These are phyloP conservation scores for Xanthorhoe designata DNA, from an alignment of 2,888 invertebrate genomes.

Conservation along the genomic window DNA sequence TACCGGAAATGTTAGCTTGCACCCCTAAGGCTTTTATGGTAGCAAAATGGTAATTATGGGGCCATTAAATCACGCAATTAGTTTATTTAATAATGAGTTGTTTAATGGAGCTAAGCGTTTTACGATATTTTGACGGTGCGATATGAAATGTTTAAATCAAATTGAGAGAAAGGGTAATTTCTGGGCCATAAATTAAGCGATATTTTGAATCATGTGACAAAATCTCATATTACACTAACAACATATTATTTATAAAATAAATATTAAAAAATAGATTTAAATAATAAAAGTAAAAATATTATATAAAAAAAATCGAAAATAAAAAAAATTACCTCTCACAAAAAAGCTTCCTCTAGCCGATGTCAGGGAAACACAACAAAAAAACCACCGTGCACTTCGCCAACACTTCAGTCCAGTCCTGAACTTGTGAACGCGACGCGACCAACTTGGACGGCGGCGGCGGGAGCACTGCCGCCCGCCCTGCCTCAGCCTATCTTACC, in stretches of 20 bases:
- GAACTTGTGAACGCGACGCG: conserved; percentile 58
- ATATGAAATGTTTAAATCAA: background rate
- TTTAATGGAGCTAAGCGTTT: conserved; percentile 7
- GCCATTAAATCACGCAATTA: conserved; percentile 12
- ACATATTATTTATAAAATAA: background rate
- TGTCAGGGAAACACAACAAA: conserved; percentile 33
- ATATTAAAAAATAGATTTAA: background rate
- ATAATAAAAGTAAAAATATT: background rate
- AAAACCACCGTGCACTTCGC: conserved; percentile 59
- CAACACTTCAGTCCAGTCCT: conserved; percentile 52
- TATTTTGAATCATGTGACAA: background rate
- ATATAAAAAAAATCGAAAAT: background rate
- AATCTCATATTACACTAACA: background rate
- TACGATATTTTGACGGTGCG: background rate
- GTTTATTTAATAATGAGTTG: background rate
- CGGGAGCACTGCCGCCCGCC: conserved; percentile 76
- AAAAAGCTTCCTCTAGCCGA: conserved; percentile 7
- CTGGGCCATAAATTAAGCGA: background rate
- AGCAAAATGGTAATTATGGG: conserved; percentile 25
- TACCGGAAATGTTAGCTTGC: conserved; percentile 34
- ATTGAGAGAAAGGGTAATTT: background rate
- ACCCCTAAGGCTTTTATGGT: conserved; percentile 17
- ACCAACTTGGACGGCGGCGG: conserved; percentile 61
- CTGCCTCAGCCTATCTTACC: conserved; percentile 69
- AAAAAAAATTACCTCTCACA: conserved; percentile 17